Evolutionary conservation across 2,888 invertebrate genomes (phyloP), one percentile per base, ranked within the genome.

Genomic region (Cheiracanthium punctorium): DNA sequence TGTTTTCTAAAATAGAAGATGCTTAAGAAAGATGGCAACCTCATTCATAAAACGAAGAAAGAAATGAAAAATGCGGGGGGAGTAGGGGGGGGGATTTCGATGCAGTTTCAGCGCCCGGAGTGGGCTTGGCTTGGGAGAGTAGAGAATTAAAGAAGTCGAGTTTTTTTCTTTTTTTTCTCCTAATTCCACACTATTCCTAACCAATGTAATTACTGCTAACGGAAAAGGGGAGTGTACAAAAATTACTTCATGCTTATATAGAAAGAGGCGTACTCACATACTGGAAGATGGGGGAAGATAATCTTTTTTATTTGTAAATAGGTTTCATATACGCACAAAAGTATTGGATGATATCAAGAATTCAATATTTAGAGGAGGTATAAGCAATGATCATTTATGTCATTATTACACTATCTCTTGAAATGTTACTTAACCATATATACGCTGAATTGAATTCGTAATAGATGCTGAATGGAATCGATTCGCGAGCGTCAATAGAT

Each of bases 291-390:
- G 70, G 28, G 69, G 37, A 37, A 41, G 32, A 67, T 20, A 72
- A 73, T 79, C 84, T 85, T 73, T 77, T 79, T 85, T 80, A 85
- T 85, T 85, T 70, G 58, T 37, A n/a, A 43, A 48, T 41, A 41
- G 74, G 43, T 52, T 76, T 82, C 71, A 82, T 76, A 72, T 65
- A 52, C 20, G 48, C 41, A 58, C 37, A 69, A 58, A 82, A 82
- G 58, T 37, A 82, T 30, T 14, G 67, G 14, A 67, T 24, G 24
- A 24, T 20, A 58, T 58, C 20, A 58, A 24, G 58, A 58, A 58
- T 58, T 58, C 24, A 58, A 58, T 58, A 58, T 58, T 24, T n/a
- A 58, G 58, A 17, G 58, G 24, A 58, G 58, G n/a, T 58, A 2
- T 7, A 4, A 24, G 17, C 1, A 58, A 58, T 58, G 24, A 58